phyloP scores from a whole-genome alignment of 2,888 invertebrate species.

The Nowickia ferox region DNA sequence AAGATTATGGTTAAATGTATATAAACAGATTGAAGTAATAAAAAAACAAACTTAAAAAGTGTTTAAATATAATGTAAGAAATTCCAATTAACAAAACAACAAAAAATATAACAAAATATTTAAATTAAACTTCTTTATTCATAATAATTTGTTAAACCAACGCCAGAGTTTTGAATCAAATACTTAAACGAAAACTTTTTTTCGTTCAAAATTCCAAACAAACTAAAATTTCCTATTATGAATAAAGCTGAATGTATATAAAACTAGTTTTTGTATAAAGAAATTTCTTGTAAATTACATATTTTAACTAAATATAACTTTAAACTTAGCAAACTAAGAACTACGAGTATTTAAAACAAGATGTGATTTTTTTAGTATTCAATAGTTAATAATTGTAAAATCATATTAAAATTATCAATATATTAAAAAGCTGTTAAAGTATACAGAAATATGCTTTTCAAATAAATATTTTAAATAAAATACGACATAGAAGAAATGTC shows the following conservation, averaged over 20 bases:
- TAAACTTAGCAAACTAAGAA: constrained; percentile 32
- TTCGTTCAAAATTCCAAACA: neutral
- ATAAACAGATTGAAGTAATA: constrained; percentile 53
- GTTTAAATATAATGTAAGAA: constrained; percentile 24
- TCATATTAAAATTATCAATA: constrained; percentile 3
- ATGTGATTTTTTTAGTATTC: constrained; percentile 72
- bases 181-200: neutral
- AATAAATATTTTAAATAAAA: constrained; percentile 60
- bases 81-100: constrained; percentile 5
- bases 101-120: neutral
- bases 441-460: constrained; percentile 21
- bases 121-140: neutral
- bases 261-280: neutral
- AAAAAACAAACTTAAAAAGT: constrained; percentile 55
- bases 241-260: constrained; percentile 36
- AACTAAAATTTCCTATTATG: neutral
- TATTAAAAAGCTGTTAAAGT: constrained; percentile 12
- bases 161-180: neutral
- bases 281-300: constrained; percentile 45
- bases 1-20: constrained; percentile 32
- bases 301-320: constrained; percentile 32
- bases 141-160: neutral
- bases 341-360: constrained; percentile 65
- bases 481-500: neutral
- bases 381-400: constrained; percentile 60